Evolutionary conservation across 2,797 vertebrate genomes (phyloP).

Genomic region (Clarias laeviceps): DNA sequence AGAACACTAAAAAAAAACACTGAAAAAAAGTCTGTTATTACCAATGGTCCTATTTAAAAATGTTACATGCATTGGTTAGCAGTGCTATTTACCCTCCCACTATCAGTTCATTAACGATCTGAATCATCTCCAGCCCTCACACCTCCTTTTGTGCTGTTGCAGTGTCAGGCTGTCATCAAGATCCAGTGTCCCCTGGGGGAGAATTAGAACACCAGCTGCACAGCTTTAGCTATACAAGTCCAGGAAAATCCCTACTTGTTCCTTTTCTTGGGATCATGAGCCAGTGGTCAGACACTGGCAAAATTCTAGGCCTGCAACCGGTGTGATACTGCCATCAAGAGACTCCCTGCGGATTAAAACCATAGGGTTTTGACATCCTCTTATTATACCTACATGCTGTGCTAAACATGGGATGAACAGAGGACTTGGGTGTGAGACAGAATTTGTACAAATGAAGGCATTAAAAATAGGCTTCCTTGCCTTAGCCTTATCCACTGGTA

Average conservation of each 20-base stretch:
- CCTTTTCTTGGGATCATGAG: slow-evolving; percentile 1
- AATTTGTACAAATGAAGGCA: neutral
- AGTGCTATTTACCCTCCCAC: slow-evolving; percentile 6
- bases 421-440: neutral
- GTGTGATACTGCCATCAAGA: slow-evolving; percentile 3
- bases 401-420: neutral
- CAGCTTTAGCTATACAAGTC: neutral
- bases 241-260: neutral
- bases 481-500: neutral
- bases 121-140: slow-evolving; percentile 28
- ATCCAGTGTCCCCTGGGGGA: slow-evolving; percentile 15
- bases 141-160: slow-evolving; percentile 27
- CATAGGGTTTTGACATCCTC: slow-evolving; percentile 1
- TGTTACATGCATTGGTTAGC: neutral
- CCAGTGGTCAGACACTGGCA: neutral
- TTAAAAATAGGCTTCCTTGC: neutral
- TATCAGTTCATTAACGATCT: slow-evolving; percentile 22
- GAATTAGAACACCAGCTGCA: slow-evolving; percentile 24
- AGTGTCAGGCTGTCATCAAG: slow-evolving; percentile 36
- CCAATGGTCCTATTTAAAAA: neutral
- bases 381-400: slow-evolving; percentile 6
- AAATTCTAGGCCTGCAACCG: neutral
- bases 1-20: neutral
- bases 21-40: neutral
- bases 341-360: slow-evolving; percentile 3